phyloP scores from a whole-genome alignment of 1,140 invertebrate species.

The Caenorhabditis inopinata region DNA sequence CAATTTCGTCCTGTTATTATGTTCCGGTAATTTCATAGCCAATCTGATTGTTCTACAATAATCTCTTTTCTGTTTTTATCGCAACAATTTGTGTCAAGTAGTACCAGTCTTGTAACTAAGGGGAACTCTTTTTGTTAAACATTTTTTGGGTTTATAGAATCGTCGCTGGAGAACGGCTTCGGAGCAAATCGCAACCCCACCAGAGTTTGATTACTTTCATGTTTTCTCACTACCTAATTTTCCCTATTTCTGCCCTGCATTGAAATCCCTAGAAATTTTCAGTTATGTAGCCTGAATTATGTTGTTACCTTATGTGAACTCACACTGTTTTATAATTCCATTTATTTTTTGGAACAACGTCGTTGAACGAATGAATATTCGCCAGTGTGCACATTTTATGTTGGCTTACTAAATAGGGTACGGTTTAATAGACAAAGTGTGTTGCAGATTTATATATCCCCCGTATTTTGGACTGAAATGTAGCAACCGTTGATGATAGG shows the following conservation, averaged over 20 bases:
- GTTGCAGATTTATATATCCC: too few species aligned
- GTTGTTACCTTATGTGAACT: not conserved
- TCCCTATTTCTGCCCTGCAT: not conserved
- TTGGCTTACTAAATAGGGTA: too few species aligned
- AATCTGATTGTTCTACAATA: not conserved
- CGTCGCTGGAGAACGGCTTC: not conserved
- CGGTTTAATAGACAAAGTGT: too few species aligned
- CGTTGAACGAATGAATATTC: too few species aligned
- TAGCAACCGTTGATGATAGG: too few species aligned
- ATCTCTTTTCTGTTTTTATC: not conserved
- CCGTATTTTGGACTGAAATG: too few species aligned
- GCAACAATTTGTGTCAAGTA: not conserved
- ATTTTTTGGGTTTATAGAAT: not conserved
- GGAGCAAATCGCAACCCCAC: not conserved
- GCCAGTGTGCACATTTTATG: too few species aligned
- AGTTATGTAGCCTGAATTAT: not conserved
- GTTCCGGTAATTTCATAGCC: not conserved
- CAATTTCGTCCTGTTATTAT: not conserved
- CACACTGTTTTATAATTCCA: conserved; percentile 2
- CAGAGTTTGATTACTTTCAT: not conserved
- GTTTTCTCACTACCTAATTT: not conserved
- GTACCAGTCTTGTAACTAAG: not conserved
- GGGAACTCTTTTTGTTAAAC: not conserved
- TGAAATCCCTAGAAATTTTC: not conserved
- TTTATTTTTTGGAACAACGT: not conserved